phyloP scores from a whole-genome alignment of 2,113 vertebrate species.

The Ageneiosus marmoratus region DNA sequence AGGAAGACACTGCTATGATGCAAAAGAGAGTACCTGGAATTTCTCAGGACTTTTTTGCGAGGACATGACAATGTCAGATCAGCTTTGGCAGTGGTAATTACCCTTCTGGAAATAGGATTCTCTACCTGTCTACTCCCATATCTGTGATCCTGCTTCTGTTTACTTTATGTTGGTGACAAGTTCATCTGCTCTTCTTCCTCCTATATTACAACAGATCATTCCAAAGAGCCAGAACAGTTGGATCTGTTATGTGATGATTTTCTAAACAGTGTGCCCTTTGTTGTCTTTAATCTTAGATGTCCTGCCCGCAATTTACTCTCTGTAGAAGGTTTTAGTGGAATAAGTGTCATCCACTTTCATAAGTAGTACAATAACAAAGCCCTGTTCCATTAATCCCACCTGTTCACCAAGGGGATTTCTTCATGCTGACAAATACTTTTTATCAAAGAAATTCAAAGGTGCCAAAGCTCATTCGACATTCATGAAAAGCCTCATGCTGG shows the following conservation, averaged over 20 bases:
- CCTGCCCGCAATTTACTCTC: slow-evolving; percentile 26
- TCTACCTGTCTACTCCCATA: slow-evolving; percentile 25
- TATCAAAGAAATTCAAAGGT: slow-evolving; percentile 45
- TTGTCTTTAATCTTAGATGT: slow-evolving; percentile 24
- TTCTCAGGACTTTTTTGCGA: slow-evolving; percentile 24
- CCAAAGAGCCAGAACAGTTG: slow-evolving; percentile 19
- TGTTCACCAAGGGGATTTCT: slow-evolving; percentile 29
- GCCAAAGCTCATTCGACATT: slow-evolving; percentile 45
- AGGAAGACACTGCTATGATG: slow-evolving; percentile 42
- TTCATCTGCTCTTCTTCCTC: slow-evolving; percentile 37
- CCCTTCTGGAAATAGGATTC: slow-evolving; percentile 34
- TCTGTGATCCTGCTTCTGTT: slow-evolving; percentile 27
- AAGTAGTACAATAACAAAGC: slow-evolving; percentile 32
- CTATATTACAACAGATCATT: slow-evolving; percentile 43
- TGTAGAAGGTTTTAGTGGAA: slow-evolving; percentile 26
- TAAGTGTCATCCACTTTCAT: slow-evolving; percentile 33
- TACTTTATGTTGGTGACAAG: slow-evolving; percentile 23
- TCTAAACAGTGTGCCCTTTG: slow-evolving; percentile 30
- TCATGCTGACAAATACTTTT: slow-evolving; percentile 44
- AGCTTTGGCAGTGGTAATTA: slow-evolving; percentile 33
- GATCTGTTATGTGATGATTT: slow-evolving; percentile 14
- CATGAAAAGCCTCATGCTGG: slow-evolving; percentile 25
- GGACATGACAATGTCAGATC: slow-evolving; percentile 36
- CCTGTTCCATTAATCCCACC: slow-evolving; percentile 33
- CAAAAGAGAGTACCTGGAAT: slow-evolving; percentile 35